phyloP scores from a whole-genome alignment of 1,140 invertebrate species.

The Solenopsis fugax region DNA sequence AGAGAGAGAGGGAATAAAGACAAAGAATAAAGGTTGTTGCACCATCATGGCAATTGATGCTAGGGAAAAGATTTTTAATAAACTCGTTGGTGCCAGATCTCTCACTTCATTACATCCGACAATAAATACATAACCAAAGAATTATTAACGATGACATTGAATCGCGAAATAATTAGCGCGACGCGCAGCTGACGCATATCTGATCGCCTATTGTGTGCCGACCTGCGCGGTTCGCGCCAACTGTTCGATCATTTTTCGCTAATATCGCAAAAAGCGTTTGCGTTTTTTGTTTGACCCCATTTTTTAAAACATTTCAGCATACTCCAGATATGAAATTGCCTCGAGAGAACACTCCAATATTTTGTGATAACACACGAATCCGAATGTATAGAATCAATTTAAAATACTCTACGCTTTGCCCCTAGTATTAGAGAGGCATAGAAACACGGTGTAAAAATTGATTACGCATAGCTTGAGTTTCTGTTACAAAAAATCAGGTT shows the following conservation, averaged over 20 bases:
- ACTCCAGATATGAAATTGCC: conserved; percentile 26
- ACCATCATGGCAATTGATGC: background rate
- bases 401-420: conserved; percentile 2
- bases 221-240: background rate
- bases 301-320: conserved; percentile 1
- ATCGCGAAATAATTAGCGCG: conserved; percentile 53
- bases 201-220: conserved; percentile 23
- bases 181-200: conserved; percentile 22
- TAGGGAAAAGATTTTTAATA: background rate
- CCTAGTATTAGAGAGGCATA: background rate
- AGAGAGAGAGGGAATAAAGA: too few species aligned
- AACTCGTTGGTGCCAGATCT: background rate
- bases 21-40: background rate
- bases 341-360: conserved; percentile 42
- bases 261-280: conserved; percentile 24
- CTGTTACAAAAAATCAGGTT: background rate
- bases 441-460: background rate
- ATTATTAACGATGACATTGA: conserved; percentile 21
- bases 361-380: conserved; percentile 8
- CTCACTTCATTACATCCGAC: background rate
- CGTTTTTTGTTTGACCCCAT: background rate
- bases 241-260: conserved; percentile 47
- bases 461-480: background rate
- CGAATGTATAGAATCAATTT: conserved; percentile 39
- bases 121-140: background rate